phyloP scores from a whole-genome alignment of 2,113 vertebrate species.

The Dasyprocta punctata region DNA sequence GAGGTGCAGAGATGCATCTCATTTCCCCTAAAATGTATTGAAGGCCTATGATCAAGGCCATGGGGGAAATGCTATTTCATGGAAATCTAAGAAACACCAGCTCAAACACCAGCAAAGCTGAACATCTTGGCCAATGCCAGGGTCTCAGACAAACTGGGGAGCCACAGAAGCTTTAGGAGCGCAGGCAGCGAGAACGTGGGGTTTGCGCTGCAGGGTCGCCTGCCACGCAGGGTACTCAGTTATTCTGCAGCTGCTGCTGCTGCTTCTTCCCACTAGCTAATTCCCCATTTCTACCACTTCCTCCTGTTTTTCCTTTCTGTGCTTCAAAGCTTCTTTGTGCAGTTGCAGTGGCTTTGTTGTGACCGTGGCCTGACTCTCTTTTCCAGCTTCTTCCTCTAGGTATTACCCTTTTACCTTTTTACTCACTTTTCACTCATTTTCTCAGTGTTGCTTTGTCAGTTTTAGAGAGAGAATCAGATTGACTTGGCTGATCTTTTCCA shows the following conservation, averaged over 20 bases:
- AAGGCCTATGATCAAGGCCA: neutral
- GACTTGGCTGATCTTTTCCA: neutral
- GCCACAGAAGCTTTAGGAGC: neutral
- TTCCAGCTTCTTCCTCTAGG: neutral
- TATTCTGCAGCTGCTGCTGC: neutral
- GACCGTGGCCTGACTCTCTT: neutral
- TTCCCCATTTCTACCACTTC: fast-evolving
- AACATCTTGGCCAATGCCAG: neutral
- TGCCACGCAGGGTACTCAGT: fast-evolving
- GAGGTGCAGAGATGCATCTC: neutral
- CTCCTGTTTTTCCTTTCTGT: neutral
- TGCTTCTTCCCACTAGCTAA: neutral
- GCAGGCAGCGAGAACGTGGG: neutral
- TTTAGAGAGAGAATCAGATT: neutral
- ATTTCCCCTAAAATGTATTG: neutral
- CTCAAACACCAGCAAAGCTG: neutral
- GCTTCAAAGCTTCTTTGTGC: neutral
- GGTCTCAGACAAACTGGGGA: neutral
- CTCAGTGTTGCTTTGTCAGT: neutral
- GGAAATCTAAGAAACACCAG: neutral
- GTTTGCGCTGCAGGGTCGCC: fast-evolving
- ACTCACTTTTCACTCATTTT: neutral
- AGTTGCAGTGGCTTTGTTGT: neutral
- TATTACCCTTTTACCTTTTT: neutral
- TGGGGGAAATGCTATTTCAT: neutral